Percentiles rank a stretch among this genome's conserved stretches.
Evolutionary conservation across 2,113 vertebrate genomes (phyloP).

Genomic region (Mustelus asterias): DNA sequence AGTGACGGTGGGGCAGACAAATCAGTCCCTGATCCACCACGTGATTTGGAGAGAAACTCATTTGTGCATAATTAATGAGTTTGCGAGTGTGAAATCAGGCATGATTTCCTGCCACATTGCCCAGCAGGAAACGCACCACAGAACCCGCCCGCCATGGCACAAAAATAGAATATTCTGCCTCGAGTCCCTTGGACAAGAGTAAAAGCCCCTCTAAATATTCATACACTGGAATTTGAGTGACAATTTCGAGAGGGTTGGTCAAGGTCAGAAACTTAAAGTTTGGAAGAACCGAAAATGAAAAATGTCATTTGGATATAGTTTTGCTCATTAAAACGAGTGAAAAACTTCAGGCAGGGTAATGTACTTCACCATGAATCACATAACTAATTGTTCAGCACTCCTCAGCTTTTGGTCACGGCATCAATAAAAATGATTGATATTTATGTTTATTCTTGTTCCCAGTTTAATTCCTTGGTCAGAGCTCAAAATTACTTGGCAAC

Average conservation of each 20-base stretch:
- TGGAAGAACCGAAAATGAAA: background rate
- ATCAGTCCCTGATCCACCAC: too few relatives aligned
- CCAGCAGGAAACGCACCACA: too few relatives aligned
- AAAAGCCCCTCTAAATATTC: background rate
- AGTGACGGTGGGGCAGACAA: too few relatives aligned
- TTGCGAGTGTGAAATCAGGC: too few relatives aligned
- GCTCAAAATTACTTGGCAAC: background rate
- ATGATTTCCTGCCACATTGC: too few relatives aligned
- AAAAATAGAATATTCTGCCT: background rate
- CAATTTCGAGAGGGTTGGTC: background rate
- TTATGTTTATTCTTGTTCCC: background rate
- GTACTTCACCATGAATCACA: background rate
- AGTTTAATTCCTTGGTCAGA: background rate
- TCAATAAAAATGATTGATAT: conserved; percentile 7
- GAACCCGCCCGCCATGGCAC: too few relatives aligned
- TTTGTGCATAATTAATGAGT: too few relatives aligned
- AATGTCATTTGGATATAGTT: background rate
- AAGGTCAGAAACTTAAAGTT: background rate
- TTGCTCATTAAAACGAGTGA: background rate
- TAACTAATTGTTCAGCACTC: background rate
- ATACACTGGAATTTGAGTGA: background rate
- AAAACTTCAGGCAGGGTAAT: background rate
- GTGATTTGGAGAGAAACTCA: too few relatives aligned
- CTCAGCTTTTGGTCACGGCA: background rate
- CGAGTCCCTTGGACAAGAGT: background rate